Conservation (phyloP, 2,113 vertebrate species). For the Cyanistes caeruleus region DNA sequence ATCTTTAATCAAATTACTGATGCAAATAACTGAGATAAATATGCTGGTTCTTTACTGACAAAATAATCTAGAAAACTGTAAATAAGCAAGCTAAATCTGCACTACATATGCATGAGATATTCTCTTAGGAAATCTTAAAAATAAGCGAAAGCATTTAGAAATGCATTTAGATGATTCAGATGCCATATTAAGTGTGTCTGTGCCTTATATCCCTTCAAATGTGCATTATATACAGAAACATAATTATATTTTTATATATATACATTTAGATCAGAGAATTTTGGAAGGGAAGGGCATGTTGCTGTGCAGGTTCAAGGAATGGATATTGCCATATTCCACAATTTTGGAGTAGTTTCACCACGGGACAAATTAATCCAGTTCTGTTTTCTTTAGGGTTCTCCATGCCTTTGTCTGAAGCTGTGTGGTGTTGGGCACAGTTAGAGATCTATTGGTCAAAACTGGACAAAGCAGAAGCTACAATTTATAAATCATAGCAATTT, state of each 20-base stretch:
- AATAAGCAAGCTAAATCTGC: constrained; percentile 34
- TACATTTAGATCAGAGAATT: neutral
- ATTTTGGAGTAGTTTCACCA: neutral
- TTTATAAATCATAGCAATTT: neutral
- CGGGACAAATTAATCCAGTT: neutral
- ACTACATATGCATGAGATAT: neutral
- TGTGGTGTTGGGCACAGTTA: neutral
- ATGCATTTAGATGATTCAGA: neutral
- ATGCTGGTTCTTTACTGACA: neutral
- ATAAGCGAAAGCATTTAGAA: neutral
- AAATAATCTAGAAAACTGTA: constrained; percentile 48
- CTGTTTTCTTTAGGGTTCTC: neutral
- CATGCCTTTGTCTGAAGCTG: neutral
- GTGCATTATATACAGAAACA: neutral
- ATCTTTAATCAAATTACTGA: constrained; percentile 57
- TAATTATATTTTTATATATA: neutral
- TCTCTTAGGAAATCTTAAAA: neutral
- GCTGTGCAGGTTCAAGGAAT: neutral
- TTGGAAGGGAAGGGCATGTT: neutral
- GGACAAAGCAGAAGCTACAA: neutral
- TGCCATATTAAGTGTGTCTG: neutral
- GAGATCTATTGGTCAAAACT: neutral
- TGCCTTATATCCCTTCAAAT: neutral
- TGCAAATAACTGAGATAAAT: constrained; percentile 53
- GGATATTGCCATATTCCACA: neutral